Percentiles rank a stretch among this genome's conserved stretches.
Conservation (phyloP, 2,113 vertebrate genomes). For the Acrocephalus kingi region DNA sequence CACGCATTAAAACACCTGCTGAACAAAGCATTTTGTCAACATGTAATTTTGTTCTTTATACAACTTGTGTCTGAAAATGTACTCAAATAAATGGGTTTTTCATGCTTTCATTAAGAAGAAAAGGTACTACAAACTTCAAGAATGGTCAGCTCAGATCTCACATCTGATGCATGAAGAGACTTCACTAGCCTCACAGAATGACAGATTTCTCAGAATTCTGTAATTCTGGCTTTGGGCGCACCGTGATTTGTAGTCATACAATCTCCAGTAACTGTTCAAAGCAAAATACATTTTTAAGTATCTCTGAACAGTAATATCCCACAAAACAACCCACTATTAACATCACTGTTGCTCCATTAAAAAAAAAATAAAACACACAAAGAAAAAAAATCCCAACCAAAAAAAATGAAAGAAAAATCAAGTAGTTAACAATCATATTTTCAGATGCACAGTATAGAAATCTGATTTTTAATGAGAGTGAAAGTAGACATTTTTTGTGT, state of each 20-base stretch:
- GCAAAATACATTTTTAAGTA: not conserved
- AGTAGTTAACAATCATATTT: not conserved
- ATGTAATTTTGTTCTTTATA: not conserved
- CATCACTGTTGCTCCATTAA: not conserved
- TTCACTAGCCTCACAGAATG: not conserved
- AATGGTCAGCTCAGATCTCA: not conserved
- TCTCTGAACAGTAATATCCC: not conserved
- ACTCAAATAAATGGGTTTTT: not conserved
- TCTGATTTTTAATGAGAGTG: not conserved
- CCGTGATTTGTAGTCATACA: not conserved
- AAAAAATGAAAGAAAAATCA: not conserved
- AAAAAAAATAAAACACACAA: not conserved
- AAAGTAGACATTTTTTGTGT: not conserved
- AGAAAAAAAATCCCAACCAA: not conserved
- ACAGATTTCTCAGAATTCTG: not conserved
- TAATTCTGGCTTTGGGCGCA: not conserved
- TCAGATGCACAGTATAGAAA: not conserved
- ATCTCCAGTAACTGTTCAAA: not conserved
- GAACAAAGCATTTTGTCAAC: not conserved
- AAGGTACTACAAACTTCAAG: not conserved
- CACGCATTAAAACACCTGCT: not conserved
- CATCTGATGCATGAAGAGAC: not conserved
- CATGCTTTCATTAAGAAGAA: not conserved
- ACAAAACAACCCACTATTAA: not conserved
- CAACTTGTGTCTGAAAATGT: not conserved